Percentiles rank a stretch among this genome's conserved stretches.
These are phyloP conservation scores for Rhynchomys soricoides DNA, from an alignment of 2,113 vertebrate species.

Conservation along the genomic window DNA sequence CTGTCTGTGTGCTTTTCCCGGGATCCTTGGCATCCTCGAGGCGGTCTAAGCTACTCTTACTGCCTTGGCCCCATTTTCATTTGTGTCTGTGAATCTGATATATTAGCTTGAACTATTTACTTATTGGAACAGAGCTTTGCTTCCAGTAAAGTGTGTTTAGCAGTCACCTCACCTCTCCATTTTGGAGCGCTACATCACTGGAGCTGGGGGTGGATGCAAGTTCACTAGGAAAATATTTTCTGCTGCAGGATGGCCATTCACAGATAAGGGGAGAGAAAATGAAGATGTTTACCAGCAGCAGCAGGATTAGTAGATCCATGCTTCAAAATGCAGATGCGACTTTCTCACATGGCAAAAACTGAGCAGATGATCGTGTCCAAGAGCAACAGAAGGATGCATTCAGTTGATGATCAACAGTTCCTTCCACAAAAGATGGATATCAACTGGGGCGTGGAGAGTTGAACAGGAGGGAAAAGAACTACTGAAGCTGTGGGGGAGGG, in stretches of 20 bases:
- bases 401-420: neutral
- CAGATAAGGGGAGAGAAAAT: neutral
- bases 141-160: conserved; percentile 28
- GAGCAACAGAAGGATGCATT: neutral
- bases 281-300: neutral
- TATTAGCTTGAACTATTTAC: neutral
- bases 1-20: neutral
- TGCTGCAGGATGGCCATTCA: neutral
- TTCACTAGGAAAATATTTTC: neutral
- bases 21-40: neutral
- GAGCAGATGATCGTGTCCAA: neutral
- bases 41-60: neutral
- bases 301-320: neutral
- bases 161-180: neutral
- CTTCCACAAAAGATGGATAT: conserved; percentile 8
- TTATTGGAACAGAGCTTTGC: neutral
- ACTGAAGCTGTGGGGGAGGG: neutral
- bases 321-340: neutral
- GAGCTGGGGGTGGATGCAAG: neutral
- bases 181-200: neutral
- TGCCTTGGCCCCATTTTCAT: neutral
- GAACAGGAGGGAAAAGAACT: neutral
- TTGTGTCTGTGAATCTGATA: neutral
- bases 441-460: neutral
- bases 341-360: neutral